phyloP scores from a whole-genome alignment of 2,113 vertebrate genomes.

The Eretmodus cyanostictus region DNA sequence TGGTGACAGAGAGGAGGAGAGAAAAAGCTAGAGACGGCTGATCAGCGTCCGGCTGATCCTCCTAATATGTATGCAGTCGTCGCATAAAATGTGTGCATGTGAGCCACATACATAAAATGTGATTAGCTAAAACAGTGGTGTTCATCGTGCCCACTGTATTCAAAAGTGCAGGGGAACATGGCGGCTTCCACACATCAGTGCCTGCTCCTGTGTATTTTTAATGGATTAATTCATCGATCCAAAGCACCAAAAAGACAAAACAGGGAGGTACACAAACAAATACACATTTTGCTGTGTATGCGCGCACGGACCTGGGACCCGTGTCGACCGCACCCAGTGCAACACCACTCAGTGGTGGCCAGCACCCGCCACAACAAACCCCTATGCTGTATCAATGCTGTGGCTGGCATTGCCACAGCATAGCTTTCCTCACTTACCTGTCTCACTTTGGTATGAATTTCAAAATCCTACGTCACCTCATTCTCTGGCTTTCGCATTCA shows the following conservation, averaged over 20 bases:
- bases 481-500: accelerated
- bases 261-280: background rate
- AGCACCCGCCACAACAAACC: background rate
- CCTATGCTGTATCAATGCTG: accelerated
- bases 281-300: background rate
- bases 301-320: background rate
- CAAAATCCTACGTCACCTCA: background rate
- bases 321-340: background rate
- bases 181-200: background rate
- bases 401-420: background rate
- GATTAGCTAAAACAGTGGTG: background rate
- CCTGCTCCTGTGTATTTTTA: background rate
- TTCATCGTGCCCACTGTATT: background rate
- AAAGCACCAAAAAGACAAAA: background rate
- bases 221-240: background rate
- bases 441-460: background rate
- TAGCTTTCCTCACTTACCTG: background rate
- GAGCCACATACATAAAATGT: background rate
- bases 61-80: background rate
- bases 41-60: background rate
- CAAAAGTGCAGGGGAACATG: background rate
- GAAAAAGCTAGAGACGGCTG: background rate
- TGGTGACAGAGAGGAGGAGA: background rate
- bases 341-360: background rate
- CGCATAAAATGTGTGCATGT: background rate